These are phyloP conservation scores for Bovichtus diacanthus DNA, from an alignment of 2,797 vertebrate species.

Conservation along the genomic window DNA sequence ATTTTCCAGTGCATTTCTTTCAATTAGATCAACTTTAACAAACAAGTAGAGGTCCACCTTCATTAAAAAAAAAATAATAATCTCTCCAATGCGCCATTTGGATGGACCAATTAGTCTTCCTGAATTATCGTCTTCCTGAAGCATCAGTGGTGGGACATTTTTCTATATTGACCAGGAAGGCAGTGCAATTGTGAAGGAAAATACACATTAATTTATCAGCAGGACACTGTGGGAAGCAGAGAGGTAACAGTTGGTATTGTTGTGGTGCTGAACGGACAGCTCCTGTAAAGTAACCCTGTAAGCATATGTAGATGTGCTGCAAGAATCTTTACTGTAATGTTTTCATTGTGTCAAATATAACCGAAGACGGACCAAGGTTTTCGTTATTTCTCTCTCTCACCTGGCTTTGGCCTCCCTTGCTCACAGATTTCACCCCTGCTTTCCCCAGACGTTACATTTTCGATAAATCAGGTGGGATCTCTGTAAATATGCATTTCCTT, in stretches of 20 bases:
- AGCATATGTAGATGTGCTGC: neutral
- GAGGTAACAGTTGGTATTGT: neutral
- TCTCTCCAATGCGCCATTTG: no score
- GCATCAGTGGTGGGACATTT: conserved; percentile 2
- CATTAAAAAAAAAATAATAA: conserved; percentile 21
- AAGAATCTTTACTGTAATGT: neutral
- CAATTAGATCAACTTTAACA: conserved; percentile 23
- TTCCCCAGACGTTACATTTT: neutral
- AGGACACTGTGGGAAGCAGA: neutral
- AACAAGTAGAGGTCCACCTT: neutral
- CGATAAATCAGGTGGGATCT: neutral
- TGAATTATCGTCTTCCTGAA: conserved; percentile 14
- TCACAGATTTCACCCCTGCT: neutral
- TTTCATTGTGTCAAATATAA: neutral
- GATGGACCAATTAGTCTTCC: conserved; percentile 28
- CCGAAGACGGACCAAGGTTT: neutral
- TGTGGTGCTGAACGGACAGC: neutral
- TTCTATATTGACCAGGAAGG: neutral
- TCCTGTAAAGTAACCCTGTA: neutral
- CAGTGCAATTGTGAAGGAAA: neutral
- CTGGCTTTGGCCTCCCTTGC: neutral
- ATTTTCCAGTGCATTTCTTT: conserved; percentile 11
- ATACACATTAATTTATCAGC: neutral
- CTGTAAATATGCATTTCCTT: neutral
- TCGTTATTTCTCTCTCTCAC: neutral